Conservation (phyloP, 2,113 vertebrate genomes). For the Arizona elegans region DNA sequence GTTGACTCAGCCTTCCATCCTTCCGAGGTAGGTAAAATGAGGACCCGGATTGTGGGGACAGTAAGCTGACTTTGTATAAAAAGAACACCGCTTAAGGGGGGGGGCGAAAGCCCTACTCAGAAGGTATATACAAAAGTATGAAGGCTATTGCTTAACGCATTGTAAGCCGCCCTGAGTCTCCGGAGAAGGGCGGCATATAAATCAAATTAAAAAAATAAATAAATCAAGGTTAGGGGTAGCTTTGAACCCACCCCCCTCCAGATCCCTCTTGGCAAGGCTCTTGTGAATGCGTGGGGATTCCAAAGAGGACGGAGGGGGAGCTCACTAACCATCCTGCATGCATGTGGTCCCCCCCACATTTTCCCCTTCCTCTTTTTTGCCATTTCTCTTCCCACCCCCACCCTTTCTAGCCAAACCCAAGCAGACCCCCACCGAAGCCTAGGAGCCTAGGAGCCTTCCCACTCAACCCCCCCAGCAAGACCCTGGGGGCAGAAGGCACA, state of each 20-base stretch:
- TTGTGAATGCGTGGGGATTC: not conserved
- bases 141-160: no score
- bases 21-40: no score
- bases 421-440: not conserved
- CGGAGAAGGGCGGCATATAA: no score
- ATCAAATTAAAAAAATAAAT: not conserved
- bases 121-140: no score
- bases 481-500: not conserved
- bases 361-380: not conserved
- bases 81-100: no score
- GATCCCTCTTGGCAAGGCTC: not conserved
- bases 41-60: no score
- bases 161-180: no score
- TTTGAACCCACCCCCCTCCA: not conserved
- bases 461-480: not conserved
- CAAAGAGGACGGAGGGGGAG: not conserved
- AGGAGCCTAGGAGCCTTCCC: not conserved
- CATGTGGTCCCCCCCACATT: not conserved
- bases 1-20: no score
- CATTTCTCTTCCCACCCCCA: rapidly evolving
- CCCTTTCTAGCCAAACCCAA: not conserved
- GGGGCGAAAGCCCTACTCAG: no score
- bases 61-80: no score
- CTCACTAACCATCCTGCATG: not conserved
- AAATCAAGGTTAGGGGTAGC: not conserved